Evolutionary conservation across 1,140 invertebrate species (phyloP), one percentile per base, ranked within the genome.

Genomic region (Phenacoccus solenopsis): DNA sequence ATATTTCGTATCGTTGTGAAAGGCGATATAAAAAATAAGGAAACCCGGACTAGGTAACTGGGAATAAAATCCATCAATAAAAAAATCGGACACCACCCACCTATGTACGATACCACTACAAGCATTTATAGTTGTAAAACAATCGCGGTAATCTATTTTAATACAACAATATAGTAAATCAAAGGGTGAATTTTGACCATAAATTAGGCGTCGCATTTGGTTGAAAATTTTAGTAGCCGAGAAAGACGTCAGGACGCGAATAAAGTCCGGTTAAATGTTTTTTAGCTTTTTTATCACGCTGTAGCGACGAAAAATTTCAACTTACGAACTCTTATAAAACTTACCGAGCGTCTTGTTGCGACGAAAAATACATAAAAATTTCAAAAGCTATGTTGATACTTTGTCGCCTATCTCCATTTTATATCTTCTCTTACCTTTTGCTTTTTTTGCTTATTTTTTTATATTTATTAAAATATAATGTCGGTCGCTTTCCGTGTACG

Each of bases 121-220:
- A n/a, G 20, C 38, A n/a, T 49, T 49, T 49, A 49, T 49, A 49
- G 13, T 49, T 49, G 16, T 49, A 49, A 49, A 49, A 49, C 38
- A 49, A 49, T 49, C 38, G 38, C n/a, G n/a, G n/a, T 49, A 49
- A 49, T 49, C 38, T 49, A n/a, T n/a, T 49, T 49, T 49, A 49
- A 49, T 16, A n/a, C 38, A n/a, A n/a, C 38, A 2, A 5, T 2
- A 49, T n/a, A 10, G 38, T n/a, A 49, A 49, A 49, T 49, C 38
- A 49, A 49, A 49, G 13, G 20, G 20, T 49, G 20, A 49, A 49
- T 49, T 49, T 49, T n/a, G 38, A 3, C 16, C 38, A 49, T 49
- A 49, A 49, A 49, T 49, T 49, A 16, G 38, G 20, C 38, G 13
- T n/a, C 3, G 20, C 38, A 49, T 49, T 16, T 49, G 38, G 38